These are phyloP conservation scores for Lepidochrysops patricia DNA, from an alignment of 2,888 invertebrate genomes.

Conservation along the genomic window DNA sequence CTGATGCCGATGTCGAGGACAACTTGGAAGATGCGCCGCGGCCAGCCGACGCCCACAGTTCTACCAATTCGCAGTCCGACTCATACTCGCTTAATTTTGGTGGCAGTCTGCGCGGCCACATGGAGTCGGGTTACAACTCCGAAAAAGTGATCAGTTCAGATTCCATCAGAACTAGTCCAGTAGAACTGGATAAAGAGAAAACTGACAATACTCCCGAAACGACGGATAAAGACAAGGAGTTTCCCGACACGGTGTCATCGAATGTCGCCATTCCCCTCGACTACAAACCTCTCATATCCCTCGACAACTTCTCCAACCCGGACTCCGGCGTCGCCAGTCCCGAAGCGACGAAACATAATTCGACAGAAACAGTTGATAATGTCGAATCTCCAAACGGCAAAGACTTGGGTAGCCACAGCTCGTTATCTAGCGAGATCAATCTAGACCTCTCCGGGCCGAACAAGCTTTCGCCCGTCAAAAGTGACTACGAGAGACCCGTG, in stretches of 20 bases:
- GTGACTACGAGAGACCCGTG: slow-evolving; percentile 53
- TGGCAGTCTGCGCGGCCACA: slow-evolving; percentile 52
- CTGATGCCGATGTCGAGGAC: slow-evolving; percentile 88
- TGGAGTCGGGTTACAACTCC: slow-evolving; percentile 81
- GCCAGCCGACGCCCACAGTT: slow-evolving; percentile 38
- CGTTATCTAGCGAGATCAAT: slow-evolving; percentile 73
- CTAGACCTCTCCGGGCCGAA: slow-evolving; percentile 69
- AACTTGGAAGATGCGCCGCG: slow-evolving; percentile 77
- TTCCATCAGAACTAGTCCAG: slow-evolving; percentile 63
- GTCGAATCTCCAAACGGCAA: slow-evolving; percentile 66
- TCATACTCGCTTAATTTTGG: slow-evolving; percentile 63
- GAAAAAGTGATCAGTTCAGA: slow-evolving; percentile 63
- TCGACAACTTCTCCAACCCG: slow-evolving; percentile 62
- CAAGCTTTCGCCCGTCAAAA: slow-evolving; percentile 49
- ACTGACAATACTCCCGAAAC: slow-evolving; percentile 73
- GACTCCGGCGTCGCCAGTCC: slow-evolving; percentile 75
- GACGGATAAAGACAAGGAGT: slow-evolving; percentile 71
- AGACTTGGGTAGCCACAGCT: slow-evolving; percentile 60
- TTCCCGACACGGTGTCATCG: slow-evolving; percentile 54
- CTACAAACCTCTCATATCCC: slow-evolving; percentile 54
- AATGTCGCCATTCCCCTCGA: slow-evolving; percentile 49
- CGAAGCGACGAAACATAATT: slow-evolving; percentile 72
- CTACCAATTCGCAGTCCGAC: slow-evolving; percentile 44
- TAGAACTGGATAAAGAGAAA: slow-evolving; percentile 70
- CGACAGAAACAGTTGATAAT: slow-evolving; percentile 66